phyloP scores from a whole-genome alignment of 2,113 vertebrate species.

The Xenopus tropicalis region DNA sequence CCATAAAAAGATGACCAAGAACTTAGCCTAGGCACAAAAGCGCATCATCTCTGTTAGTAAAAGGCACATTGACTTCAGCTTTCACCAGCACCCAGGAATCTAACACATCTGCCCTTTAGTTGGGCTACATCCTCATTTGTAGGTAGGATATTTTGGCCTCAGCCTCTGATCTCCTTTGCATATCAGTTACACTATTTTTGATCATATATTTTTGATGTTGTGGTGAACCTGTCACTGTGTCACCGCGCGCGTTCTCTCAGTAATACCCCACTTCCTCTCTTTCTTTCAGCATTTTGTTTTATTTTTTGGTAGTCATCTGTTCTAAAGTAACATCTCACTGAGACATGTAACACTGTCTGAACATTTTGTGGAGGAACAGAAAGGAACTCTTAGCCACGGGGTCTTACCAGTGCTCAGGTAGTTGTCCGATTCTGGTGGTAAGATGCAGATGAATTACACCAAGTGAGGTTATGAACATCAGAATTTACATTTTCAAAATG shows the following conservation, averaged over 20 bases:
- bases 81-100: constrained; percentile 1
- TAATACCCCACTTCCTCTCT: constrained; percentile 54
- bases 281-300: constrained; percentile 1
- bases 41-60: neutral
- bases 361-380: no score
- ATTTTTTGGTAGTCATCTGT: neutral
- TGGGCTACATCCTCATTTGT: constrained; percentile 34
- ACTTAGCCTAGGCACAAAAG: no score
- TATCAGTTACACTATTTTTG: constrained; percentile 81
- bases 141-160: constrained; percentile 60
- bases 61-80: neutral
- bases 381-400: no score
- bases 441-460: no score
- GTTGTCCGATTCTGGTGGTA: no score
- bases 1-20: no score
- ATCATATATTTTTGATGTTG: constrained; percentile 71
- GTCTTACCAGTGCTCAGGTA: no score
- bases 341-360: no score
- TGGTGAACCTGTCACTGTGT: constrained; percentile 60
- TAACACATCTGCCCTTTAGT: constrained; percentile 23
- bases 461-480: no score
- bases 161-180: constrained; percentile 71
- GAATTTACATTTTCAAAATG: no score
- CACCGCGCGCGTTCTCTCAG: constrained; percentile 56
- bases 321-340: no score